Conservation (phyloP, 2,888 invertebrate genomes). For the Scaptomyza parva region DNA sequence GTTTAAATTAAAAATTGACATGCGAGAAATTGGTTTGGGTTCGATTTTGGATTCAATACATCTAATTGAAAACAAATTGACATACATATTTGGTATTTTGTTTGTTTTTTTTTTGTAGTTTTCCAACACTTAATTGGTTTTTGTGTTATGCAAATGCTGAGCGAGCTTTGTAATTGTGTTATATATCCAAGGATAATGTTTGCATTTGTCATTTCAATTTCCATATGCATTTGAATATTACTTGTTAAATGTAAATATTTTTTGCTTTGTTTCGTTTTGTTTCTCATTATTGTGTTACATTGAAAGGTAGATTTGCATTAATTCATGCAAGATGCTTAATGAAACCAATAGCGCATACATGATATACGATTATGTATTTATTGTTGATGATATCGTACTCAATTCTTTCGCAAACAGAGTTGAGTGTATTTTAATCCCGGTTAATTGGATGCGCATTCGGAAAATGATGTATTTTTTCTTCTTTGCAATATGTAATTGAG, state of each 20-base stretch:
- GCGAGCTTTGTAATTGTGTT: slow-evolving; percentile 15
- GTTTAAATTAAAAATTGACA: slow-evolving; percentile 67
- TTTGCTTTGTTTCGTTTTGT: slow-evolving; percentile 30
- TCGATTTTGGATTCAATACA: slow-evolving; percentile 15
- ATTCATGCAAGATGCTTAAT: slow-evolving; percentile 64
- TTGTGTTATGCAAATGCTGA: slow-evolving; percentile 29
- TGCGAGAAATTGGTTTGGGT: slow-evolving; percentile 26
- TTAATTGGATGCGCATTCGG: slow-evolving; percentile 6
- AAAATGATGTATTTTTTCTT: too few relatives aligned
- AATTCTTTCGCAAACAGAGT: slow-evolving; percentile 1
- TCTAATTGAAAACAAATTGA: slow-evolving; percentile 75
- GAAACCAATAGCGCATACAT: slow-evolving; percentile 75
- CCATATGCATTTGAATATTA: slow-evolving; percentile 11
- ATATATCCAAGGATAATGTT: slow-evolving; percentile 38
- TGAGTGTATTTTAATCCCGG: slow-evolving; percentile 1
- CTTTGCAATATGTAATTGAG: background rate
- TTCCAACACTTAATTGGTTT: slow-evolving; percentile 9
- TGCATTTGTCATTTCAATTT: slow-evolving; percentile 45
- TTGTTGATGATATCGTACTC: slow-evolving; percentile 41
- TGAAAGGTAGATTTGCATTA: slow-evolving; percentile 34
- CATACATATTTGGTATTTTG: slow-evolving; percentile 50
- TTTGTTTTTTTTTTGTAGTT: slow-evolving; percentile 19
- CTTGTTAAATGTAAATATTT: slow-evolving; percentile 28
- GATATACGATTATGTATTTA: slow-evolving; percentile 57
- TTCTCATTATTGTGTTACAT: slow-evolving; percentile 3